Base-by-base conservation (phyloP, 2,888 invertebrate genomes). In the Lagria hirta region DNA sequence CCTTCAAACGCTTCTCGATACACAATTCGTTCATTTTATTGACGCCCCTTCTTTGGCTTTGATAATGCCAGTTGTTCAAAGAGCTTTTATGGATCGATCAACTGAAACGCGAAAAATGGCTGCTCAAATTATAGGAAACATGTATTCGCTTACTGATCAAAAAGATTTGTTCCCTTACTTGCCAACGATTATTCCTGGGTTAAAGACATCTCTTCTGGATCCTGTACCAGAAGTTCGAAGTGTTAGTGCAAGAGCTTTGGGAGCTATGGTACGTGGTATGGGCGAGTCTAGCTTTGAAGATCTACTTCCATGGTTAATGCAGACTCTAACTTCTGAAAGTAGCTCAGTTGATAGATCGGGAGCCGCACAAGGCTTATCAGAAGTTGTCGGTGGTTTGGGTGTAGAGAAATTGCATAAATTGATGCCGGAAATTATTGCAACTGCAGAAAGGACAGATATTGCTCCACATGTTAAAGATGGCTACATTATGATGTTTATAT, bases 401-500 rank as follows among this genome's bases (percentile, higher is more conserved):
- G 87, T 91, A 16, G 91, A 91, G 62, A 96, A 97, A 72, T 79
- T 99, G 53, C 88, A 95, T 65, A 90, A 90, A 72, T 81, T 98
- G 36, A 99, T 99, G 97, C 97, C 96, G 0, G 91, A 96, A 67
- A 94, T 97, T 51, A 95, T 97, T 54, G 81, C 88, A 34, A 96
- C 95, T 0, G 93, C 96, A 0, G 93, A 94, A 68, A 81, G 95
- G 46, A 84, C 86, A 1, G 94, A 95, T 70, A 91, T 94, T 60
- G 91, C 94, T 3, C 91, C 99, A 0, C 94, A 96, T 72, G 97
- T 99, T 1, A 92, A 98, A 65, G 99, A 99, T 74, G 99, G 99
- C 24, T 99, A 99, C 75, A 96, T 99, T 49, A 96, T 99, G 94
- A 94, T 99, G 93, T 99, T 97, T 72, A 98, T 99, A 65, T 99